Evolutionary conservation across 2,888 invertebrate genomes (phyloP).

Genomic region (Linyphia triangularis): DNA sequence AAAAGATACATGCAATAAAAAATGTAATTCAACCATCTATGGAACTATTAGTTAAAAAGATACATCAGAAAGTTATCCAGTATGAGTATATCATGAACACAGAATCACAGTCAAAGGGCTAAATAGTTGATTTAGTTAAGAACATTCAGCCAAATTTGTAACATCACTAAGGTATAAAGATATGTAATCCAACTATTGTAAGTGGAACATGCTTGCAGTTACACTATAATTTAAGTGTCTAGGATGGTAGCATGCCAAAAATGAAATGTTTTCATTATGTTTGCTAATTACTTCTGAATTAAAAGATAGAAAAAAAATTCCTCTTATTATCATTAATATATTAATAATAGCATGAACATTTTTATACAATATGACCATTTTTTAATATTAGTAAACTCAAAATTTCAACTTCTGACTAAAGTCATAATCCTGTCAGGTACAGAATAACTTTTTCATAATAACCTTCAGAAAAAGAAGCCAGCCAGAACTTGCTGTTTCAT

Average conservation of each 20-base stretch:
- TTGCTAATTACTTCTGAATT: neutral
- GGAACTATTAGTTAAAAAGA: neutral
- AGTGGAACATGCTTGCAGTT: neutral
- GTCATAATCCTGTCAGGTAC: no score
- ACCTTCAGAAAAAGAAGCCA: no score
- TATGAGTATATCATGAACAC: neutral
- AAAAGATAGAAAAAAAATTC: neutral
- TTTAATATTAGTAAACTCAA: no score
- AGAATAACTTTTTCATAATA: no score
- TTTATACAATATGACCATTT: no score
- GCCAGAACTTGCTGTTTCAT: no score
- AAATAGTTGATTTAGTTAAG: constrained; percentile 1
- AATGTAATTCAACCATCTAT: neutral
- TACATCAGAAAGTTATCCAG: constrained; percentile 4
- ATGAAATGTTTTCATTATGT: neutral
- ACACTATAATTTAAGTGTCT: neutral
- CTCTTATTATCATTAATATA: no score
- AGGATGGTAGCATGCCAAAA: neutral
- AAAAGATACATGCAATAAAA: no score
- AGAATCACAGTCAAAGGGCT: constrained; percentile 18
- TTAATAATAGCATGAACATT: no score
- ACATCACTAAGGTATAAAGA: constrained; percentile 1
- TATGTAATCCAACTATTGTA: constrained; percentile 11
- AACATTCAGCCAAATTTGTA: constrained; percentile 1
- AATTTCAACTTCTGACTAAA: no score